phyloP scores from a whole-genome alignment of 2,797 vertebrate genomes.

The Esox masquinongy region DNA sequence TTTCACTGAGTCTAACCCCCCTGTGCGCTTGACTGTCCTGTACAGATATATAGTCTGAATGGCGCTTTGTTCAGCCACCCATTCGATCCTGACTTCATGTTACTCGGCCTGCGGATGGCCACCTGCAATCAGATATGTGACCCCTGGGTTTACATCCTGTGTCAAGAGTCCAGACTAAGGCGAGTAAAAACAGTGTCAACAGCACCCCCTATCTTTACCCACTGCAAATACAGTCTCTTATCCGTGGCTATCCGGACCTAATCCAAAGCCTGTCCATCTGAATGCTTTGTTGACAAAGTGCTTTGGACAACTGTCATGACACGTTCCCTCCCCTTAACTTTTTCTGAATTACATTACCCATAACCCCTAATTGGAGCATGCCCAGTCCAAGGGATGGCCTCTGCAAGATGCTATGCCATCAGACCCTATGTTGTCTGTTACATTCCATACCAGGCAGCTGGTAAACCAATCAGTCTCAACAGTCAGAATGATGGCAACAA shows the following conservation, averaged over 20 bases:
- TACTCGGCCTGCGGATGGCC: slow-evolving; percentile 86
- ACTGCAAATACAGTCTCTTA: slow-evolving; percentile 9
- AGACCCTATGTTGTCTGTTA: slow-evolving; percentile 3
- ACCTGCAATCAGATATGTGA: slow-evolving; percentile 94
- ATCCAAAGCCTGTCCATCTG: slow-evolving; percentile 9
- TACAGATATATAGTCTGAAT: slow-evolving; percentile 69
- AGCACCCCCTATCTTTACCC: slow-evolving; percentile 16
- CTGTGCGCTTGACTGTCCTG: slow-evolving; percentile 46
- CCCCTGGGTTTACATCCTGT: slow-evolving; percentile 94
- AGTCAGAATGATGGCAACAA: slow-evolving; percentile 18
- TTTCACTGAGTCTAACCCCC: slow-evolving; percentile 11
- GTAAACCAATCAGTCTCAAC: slow-evolving; percentile 6
- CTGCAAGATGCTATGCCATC: too few relatives aligned
- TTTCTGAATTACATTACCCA: slow-evolving; percentile 27
- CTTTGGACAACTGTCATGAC: slow-evolving; percentile 9
- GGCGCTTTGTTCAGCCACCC: slow-evolving; percentile 33
- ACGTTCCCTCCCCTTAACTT: slow-evolving; percentile 6
- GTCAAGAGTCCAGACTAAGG: slow-evolving; percentile 67
- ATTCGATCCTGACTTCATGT: slow-evolving; percentile 51
- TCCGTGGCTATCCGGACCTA: slow-evolving; percentile 15
- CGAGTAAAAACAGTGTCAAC: slow-evolving; percentile 60
- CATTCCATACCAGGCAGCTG: not conserved
- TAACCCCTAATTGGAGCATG: slow-evolving; percentile 19
- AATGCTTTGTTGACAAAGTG: not conserved
- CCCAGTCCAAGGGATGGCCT: not conserved